Conservation (phyloP, 1,140 invertebrate genomes). For the Pristionchus pacificus region DNA sequence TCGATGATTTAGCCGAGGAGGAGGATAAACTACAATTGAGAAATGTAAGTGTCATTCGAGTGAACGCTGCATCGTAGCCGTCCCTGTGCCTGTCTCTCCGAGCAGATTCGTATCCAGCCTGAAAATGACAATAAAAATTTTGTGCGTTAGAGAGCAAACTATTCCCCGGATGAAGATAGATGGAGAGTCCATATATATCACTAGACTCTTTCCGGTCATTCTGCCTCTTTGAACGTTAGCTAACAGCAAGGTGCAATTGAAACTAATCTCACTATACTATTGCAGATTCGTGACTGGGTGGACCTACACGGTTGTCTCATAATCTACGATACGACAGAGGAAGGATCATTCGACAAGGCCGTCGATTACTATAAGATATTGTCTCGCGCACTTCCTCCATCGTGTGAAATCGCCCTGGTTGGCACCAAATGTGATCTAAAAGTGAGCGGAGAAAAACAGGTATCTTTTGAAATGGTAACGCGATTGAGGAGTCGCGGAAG, state of each 20-base stretch:
- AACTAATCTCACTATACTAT: too few species aligned
- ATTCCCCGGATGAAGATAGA: too few species aligned
- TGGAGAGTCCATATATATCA: too few species aligned
- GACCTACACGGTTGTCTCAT: constrained; percentile 1
- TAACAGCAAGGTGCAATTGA: too few species aligned
- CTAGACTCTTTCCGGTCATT: not conserved
- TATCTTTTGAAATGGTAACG: not conserved
- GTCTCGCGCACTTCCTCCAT: not conserved
- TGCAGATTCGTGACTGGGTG: not conserved
- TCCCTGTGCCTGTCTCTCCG: too few species aligned
- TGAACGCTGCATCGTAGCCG: too few species aligned
- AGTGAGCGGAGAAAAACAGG: not conserved
- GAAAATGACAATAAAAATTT: too few species aligned
- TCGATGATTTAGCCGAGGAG: not conserved
- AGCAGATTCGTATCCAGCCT: too few species aligned
- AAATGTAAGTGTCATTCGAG: too few species aligned
- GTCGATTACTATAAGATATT: not conserved
- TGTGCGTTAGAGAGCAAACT: too few species aligned
- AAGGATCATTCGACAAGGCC: not conserved
- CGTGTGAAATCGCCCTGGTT: constrained; percentile 10
- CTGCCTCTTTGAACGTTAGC: not conserved
- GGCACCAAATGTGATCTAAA: constrained; percentile 8
- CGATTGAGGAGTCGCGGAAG: not conserved
- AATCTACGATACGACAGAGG: constrained; percentile 7
- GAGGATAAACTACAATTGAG: not conserved